Evolutionary conservation across 2,113 vertebrate species (phyloP).

Genomic region (Python bivittatus): DNA sequence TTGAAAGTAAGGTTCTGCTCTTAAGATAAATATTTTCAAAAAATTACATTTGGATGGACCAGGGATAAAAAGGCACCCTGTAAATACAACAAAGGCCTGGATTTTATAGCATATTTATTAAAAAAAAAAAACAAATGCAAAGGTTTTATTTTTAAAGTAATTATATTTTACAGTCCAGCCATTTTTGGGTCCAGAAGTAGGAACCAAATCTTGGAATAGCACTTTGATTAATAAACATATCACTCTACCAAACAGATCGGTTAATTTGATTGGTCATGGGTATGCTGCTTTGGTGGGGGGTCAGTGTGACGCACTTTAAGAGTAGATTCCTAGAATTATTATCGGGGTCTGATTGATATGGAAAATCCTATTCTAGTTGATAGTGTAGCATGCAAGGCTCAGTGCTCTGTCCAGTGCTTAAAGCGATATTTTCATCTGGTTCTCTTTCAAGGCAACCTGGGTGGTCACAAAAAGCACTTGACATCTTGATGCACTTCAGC

Average conservation of each 20-base stretch:
- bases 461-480: constrained; percentile 99
- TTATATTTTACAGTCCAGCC: not conserved
- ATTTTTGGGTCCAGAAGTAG: constrained; percentile 1
- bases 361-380: constrained; percentile 48
- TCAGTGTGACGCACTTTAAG: constrained; percentile 56
- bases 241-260: constrained; percentile 29
- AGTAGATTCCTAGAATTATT: constrained; percentile 55
- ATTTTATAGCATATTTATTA: not conserved
- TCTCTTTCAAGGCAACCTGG: constrained; percentile 99
- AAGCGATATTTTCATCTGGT: constrained; percentile 97
- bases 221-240: constrained; percentile 14
- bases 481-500: constrained; percentile 99
- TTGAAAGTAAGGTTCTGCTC: not conserved
- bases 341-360: constrained; percentile 67
- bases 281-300: not conserved
- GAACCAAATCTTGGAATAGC: constrained; percentile 1
- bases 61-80: not conserved
- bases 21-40: constrained; percentile 15
- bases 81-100: not conserved
- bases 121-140: not conserved
- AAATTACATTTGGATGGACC: not conserved
- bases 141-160: not conserved
- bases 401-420: constrained; percentile 75
- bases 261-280: constrained; percentile 30
- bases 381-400: constrained; percentile 47